These are phyloP conservation scores for Agrochola lota DNA, from an alignment of 2,888 invertebrate species.

Conservation along the genomic window DNA sequence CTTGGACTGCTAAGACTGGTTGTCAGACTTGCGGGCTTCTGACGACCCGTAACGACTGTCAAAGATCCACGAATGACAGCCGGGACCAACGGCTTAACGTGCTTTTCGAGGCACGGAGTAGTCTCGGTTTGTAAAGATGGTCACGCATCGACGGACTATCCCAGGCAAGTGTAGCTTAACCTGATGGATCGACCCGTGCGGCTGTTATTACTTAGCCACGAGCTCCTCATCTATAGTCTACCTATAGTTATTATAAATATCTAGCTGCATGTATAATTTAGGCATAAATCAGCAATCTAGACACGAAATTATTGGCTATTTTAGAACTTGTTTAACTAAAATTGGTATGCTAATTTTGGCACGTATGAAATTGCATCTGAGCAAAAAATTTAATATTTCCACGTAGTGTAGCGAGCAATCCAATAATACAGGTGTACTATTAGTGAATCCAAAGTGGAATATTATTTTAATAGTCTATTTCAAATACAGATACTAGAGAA, in stretches of 20 bases:
- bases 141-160: too few species aligned
- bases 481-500: background rate
- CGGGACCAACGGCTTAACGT: too few species aligned
- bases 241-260: background rate
- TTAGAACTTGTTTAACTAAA: conserved; percentile 45
- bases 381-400: conserved; percentile 25
- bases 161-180: too few species aligned
- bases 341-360: conserved; percentile 45
- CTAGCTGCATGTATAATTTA: conserved; percentile 3
- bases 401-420: conserved; percentile 1
- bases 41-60: too few species aligned
- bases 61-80: too few species aligned
- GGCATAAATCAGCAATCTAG: conserved; percentile 7
- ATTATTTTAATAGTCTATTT: conserved; percentile 38
- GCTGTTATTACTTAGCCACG: too few species aligned
- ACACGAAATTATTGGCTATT: conserved; percentile 36
- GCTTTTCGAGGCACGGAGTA: too few species aligned
- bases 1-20: too few species aligned
- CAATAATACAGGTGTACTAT: background rate
- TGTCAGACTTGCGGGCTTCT: too few species aligned
- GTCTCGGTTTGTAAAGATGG: too few species aligned
- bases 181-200: too few species aligned
- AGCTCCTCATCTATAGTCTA: too few species aligned
- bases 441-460: conserved; percentile 24
- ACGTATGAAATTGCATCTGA: conserved; percentile 35